Evolutionary conservation across 2,888 invertebrate species (phyloP), one percentile per base, ranked within the genome.

Genomic region (Cabera pusaria): DNA sequence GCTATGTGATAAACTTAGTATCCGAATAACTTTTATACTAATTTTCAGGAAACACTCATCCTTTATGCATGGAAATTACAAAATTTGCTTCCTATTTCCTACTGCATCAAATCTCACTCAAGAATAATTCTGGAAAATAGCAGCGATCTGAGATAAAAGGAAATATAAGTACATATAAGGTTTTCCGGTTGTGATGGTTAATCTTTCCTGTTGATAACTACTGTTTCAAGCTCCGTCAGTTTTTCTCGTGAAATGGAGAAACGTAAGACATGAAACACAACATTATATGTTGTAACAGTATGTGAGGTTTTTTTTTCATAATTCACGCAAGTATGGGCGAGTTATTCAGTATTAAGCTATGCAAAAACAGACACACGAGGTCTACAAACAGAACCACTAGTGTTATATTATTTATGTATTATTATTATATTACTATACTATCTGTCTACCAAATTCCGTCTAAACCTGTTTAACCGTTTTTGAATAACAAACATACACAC

Each of bases 211-310:
- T 44, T 52, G 54, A 62, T 59, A 58, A 63, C 60, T 57, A 46
- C 48, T 59, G 52, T 62, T 63, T 59, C 62, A 56, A 61, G 56
- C 53, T 40, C 48, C 52, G 57, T 57, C 59, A 60, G 56, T 57
- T 65, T 66, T 68, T 66, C 55, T 48, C 50, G 44, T 57, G 50
- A 64, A 68, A 72, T 64, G 57, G 64, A 66, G 61, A 61, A 70
- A 71, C 64, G 66, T 72, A 67, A 71, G 67, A 76, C 70, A 78
- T 78, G 74, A 71, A 74, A 73, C 61, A 11, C 1, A 6, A 2
- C 8, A 18, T 7, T 7, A 11, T 17, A 14, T 14, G 1, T 6
- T 11, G 2, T 3, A 1, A 5, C 34, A 34, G 40, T 40, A 34
- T 1, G 3, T 12, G 12, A 31, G 18, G 5, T 33, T 22, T 3